Base-by-base conservation (phyloP, 2,113 vertebrate genomes). In the Engystomops pustulosus region DNA sequence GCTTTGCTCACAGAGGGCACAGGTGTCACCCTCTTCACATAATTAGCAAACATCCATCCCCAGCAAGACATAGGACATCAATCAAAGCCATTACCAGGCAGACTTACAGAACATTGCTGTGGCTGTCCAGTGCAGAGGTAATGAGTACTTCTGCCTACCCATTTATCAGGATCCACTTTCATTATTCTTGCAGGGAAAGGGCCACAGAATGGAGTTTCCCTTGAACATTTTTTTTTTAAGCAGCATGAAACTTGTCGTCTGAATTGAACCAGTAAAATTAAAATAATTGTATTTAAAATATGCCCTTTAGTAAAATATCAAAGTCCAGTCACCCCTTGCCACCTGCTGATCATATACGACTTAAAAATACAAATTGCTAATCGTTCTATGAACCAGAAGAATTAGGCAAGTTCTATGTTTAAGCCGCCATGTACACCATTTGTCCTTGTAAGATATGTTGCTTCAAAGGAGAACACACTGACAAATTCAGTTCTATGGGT, bases 41-140 rank as follows among this genome's bases (percentile, higher is more conserved):
- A 85, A 85, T 85, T 85, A 85, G 83, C 83, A 85, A 85, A 85
- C 65, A 85, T 78, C 75, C 83, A 85, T 79, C 75, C 83, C 34
- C 83, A 58, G 74, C 83, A 79, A 85, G 83, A 85, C 83, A 85
- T 49, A 51, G 74, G 62, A 53, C 83, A 85, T 85, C 83, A 85
- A 85, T 85, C 75, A 85, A 79, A 55, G 62, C 70, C 74, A 70
- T 78, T 85, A 75, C 83, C 62, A 58, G 83, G n/a, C 65, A 58
- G 74, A 85, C 74, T 53, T 38, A 60, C 74, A 69, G 83, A 84
- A 78, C 65, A 79, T 85, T 85, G 83, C 75, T 58, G 44, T 69
- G 75, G 58, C 65, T 85, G 62, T 85, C 74, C 75, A 85, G 45
- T 70, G 83, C 75, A 70, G 65, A 68, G 62, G 75, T 85, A 85